A percentile compares a stretch with the other conserved stretches of the same genome.
Evolutionary conservation across 2,888 invertebrate genomes (phyloP).

Genomic region (Macrophya alboannulata): DNA sequence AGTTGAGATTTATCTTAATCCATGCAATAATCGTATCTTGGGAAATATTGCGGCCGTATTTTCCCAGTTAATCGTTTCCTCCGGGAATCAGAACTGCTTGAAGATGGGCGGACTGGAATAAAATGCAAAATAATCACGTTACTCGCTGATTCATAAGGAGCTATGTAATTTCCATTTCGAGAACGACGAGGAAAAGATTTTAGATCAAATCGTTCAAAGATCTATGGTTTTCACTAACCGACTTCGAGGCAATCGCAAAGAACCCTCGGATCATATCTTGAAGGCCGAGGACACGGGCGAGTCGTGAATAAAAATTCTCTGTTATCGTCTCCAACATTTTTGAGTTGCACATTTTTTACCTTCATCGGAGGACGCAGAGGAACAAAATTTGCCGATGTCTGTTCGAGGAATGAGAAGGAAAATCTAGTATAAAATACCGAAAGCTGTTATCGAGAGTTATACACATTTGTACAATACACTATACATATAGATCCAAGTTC

Average conservation of each 20-base stretch:
- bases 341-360: neutral
- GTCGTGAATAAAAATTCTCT: neutral
- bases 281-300: neutral
- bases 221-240: neutral
- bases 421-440: neutral
- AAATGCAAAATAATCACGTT: neutral
- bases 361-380: neutral
- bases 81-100: neutral
- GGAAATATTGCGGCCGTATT: neutral
- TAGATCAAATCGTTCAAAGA: neutral
- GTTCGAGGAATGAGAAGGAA: neutral
- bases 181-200: neutral
- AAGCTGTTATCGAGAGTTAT: neutral
- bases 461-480: neutral
- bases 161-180: neutral
- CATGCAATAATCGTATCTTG: neutral
- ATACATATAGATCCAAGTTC: neutral
- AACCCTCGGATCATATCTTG: neutral
- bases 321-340: neutral
- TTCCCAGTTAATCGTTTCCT: neutral
- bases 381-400: neutral
- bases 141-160: neutral
- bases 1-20: neutral
- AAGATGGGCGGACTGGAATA: neutral
- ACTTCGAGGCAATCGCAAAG: slow-evolving; percentile 19